Evolutionary conservation across 1,140 invertebrate genomes (phyloP).

Genomic region (Drosophila punjabiensis): DNA sequence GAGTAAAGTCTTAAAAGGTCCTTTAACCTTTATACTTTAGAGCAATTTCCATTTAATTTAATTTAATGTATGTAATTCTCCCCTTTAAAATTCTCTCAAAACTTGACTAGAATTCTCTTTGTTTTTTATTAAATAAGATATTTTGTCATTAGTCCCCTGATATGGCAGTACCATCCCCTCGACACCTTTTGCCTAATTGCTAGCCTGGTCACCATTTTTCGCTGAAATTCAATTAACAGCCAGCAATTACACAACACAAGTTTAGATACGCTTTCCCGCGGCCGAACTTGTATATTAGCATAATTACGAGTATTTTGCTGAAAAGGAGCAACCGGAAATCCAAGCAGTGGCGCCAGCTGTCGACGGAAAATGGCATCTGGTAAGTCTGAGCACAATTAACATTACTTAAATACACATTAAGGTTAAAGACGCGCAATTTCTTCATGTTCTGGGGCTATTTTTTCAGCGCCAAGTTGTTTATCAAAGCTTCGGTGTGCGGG

Average conservation of each 20-base stretch:
- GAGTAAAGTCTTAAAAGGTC: no score
- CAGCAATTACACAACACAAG: conserved; percentile 61
- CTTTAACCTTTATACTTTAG: no score
- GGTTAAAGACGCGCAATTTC: conserved; percentile 82
- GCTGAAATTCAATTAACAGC: conserved; percentile 69
- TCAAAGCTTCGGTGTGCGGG: conserved; percentile 33
- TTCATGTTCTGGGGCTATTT: conserved; percentile 80
- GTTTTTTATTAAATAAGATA: neutral
- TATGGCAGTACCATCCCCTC: neutral
- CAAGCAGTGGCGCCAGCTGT: conserved; percentile 44
- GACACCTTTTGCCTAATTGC: conserved; percentile 36
- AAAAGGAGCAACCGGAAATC: conserved; percentile 4
- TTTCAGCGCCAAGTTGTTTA: conserved; percentile 66
- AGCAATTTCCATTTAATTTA: neutral
- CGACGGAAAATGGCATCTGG: conserved; percentile 58
- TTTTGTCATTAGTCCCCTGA: neutral
- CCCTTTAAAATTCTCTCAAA: neutral
- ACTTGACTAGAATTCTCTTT: neutral
- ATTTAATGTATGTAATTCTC: neutral
- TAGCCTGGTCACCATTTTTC: conserved; percentile 29
- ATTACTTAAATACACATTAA: conserved; percentile 84
- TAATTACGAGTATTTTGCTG: conserved; percentile 68
- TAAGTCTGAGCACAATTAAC: conserved; percentile 74
- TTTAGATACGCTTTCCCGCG: conserved; percentile 60
- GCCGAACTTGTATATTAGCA: conserved; percentile 58